Percentiles rank a stretch among this genome's conserved stretches.
Evolutionary conservation across 2,113 vertebrate species (phyloP).

Genomic region (Notothenia coriiceps): DNA sequence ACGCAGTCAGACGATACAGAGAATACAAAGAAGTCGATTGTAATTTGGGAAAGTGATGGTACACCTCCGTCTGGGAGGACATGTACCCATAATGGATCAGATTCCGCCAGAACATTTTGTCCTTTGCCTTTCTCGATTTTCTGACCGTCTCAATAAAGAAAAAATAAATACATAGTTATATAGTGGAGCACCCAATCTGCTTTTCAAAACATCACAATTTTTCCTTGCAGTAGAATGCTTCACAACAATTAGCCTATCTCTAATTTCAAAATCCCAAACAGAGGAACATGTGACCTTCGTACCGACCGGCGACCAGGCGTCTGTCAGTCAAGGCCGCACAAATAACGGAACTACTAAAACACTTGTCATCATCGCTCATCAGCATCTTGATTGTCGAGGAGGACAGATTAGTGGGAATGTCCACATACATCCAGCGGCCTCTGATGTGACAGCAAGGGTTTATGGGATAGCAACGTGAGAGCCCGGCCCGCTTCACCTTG

Average conservation of each 20-base stretch:
- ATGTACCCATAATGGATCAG: slow-evolving; percentile 55
- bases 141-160: slow-evolving; percentile 34
- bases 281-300: slow-evolving; percentile 52
- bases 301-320: not conserved
- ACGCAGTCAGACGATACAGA: slow-evolving; percentile 50
- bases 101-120: slow-evolving; percentile 60
- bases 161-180: slow-evolving; percentile 26
- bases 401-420: slow-evolving; percentile 60
- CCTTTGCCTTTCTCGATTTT: slow-evolving; percentile 39
- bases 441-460: slow-evolving; percentile 76
- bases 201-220: slow-evolving; percentile 40
- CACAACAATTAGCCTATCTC: slow-evolving; percentile 24
- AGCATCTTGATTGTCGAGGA: slow-evolving; percentile 71
- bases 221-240: slow-evolving; percentile 8
- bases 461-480: slow-evolving; percentile 54
- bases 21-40: slow-evolving; percentile 68
- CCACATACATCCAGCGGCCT: slow-evolving; percentile 73
- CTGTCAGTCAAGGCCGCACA: slow-evolving; percentile 54
- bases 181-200: slow-evolving; percentile 19
- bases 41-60: slow-evolving; percentile 67
- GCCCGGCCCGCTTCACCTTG: slow-evolving; percentile 67
- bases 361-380: slow-evolving; percentile 77
- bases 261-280: slow-evolving; percentile 21
- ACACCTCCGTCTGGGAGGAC: slow-evolving; percentile 46
- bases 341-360: slow-evolving; percentile 51